A percentile compares a stretch with the other conserved stretches of the same genome.
Evolutionary conservation across 2,888 invertebrate genomes (phyloP).

Genomic region (Rhopalosiphum nymphaeae): DNA sequence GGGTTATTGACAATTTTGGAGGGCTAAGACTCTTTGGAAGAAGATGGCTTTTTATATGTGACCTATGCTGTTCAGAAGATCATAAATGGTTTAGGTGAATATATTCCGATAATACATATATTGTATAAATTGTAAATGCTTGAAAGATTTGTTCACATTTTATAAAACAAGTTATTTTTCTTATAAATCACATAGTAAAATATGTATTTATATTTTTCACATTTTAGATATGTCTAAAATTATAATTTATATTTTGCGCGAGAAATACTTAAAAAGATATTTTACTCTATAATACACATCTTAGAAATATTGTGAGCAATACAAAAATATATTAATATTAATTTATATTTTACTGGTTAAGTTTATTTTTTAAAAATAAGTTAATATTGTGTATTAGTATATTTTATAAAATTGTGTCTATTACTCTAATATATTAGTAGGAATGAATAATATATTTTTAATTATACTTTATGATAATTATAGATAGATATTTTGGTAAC

Average conservation of each 20-base stretch:
- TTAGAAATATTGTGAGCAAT: background rate
- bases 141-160: background rate
- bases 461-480: background rate
- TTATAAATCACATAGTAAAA: background rate
- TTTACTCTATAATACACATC: background rate
- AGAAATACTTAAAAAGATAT: background rate
- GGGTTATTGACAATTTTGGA: background rate
- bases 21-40: background rate
- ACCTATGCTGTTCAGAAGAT: background rate
- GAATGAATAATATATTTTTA: background rate
- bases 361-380: background rate
- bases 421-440: background rate
- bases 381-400: background rate
- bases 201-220: background rate
- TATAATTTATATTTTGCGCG: background rate
- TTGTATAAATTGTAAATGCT: background rate
- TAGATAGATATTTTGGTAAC: background rate
- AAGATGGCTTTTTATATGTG: background rate
- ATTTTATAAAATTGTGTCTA: background rate
- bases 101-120: background rate
- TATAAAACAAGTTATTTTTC: background rate
- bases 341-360: background rate
- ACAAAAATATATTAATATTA: constrained; percentile 21
- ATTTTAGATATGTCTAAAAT: background rate
- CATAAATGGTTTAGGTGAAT: background rate